Conservation (phyloP, 1,140 invertebrate genomes). For the Telenomus remus region DNA sequence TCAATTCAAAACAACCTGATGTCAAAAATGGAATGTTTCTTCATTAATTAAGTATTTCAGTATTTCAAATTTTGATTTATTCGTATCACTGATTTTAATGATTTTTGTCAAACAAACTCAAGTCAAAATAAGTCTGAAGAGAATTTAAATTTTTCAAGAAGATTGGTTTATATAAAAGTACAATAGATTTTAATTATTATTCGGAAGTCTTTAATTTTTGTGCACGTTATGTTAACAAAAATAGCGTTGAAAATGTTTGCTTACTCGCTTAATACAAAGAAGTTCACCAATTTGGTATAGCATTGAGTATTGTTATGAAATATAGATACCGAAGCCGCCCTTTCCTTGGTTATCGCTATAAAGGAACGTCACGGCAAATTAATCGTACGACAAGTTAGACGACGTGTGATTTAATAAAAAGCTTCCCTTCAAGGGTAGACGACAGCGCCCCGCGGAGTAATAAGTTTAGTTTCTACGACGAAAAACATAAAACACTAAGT, state of each 20-base stretch:
- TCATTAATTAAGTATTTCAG: no score
- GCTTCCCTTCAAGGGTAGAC: conserved; percentile 65
- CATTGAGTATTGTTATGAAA: conserved; percentile 62
- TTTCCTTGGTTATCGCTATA: conserved; percentile 63
- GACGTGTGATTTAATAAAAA: conserved; percentile 74
- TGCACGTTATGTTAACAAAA: conserved; percentile 9
- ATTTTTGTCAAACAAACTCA: no score
- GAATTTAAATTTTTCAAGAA: no score
- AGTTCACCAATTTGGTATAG: conserved; percentile 41
- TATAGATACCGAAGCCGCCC: conserved; percentile 61
- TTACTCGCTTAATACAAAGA: conserved; percentile 20
- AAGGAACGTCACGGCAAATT: conserved; percentile 72
- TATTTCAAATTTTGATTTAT: no score
- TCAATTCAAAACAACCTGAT: no score
- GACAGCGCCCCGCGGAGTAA: conserved; percentile 68
- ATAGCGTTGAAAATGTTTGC: conserved; percentile 34
- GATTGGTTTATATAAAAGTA: no score
- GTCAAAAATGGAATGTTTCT: no score
- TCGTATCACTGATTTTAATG: no score
- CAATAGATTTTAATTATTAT: no score
- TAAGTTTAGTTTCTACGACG: conserved; percentile 73
- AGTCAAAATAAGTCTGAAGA: no score
- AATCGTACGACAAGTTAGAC: conserved; percentile 69
- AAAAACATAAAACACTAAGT: conserved; percentile 71
- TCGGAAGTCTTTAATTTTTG: neutral